Evolutionary conservation across 2,797 vertebrate genomes (phyloP).

Genomic region (Hylomyscus alleni): DNA sequence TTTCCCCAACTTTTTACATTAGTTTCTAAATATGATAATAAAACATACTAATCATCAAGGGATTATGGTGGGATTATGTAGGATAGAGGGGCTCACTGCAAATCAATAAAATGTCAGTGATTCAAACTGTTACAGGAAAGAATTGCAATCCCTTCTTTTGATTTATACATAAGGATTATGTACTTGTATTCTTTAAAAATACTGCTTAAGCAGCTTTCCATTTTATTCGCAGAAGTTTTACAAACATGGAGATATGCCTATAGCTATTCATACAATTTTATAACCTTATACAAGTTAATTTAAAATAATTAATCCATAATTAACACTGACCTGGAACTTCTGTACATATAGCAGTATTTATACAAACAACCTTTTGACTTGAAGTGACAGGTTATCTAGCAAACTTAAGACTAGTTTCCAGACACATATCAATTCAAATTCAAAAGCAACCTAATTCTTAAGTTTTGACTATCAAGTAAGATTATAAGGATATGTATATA

Average conservation of each 20-base stretch:
- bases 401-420: background rate
- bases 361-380: background rate
- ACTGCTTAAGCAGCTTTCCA: slow-evolving; percentile 20
- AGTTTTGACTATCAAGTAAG: background rate
- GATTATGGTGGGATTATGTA: slow-evolving; percentile 48
- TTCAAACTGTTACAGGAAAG: slow-evolving; percentile 60
- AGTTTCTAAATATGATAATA: slow-evolving; percentile 64
- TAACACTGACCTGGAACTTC: background rate
- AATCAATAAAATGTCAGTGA: slow-evolving; percentile 62
- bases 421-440: background rate
- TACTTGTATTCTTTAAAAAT: slow-evolving; percentile 60
- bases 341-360: background rate
- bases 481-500: background rate
- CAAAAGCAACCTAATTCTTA: slow-evolving; percentile 17
- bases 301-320: background rate
- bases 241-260: too few species aligned
- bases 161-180: slow-evolving; percentile 55
- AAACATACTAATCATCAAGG: slow-evolving; percentile 62
- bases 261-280: background rate
- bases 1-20: slow-evolving; percentile 29
- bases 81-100: background rate
- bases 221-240: background rate
- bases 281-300: slow-evolving; percentile 9
- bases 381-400: background rate
- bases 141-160: slow-evolving; percentile 33